Evolutionary conservation across 1,140 invertebrate genomes (phyloP), one percentile per base, ranked within the genome.

Genomic region (Scaptomyza pallida): DNA sequence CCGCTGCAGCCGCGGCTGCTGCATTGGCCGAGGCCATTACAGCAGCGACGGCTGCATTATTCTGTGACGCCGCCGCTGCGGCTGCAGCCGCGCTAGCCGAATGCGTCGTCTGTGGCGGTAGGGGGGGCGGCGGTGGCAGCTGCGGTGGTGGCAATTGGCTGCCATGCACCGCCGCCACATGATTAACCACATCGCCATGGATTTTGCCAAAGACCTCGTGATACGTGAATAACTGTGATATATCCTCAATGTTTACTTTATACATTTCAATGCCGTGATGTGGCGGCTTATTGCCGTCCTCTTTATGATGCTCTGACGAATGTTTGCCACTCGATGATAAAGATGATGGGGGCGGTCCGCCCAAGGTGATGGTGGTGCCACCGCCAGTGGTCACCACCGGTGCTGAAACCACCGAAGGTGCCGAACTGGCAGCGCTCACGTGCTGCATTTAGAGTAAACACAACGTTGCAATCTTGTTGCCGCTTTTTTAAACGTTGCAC

Each of bases 141-240:
- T 85, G 82, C 23, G 83, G 83, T 40, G 83, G 83, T 62, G 75
- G 88, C 75, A 78, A 19, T 51, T 90, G 82, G 3, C 83, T 76
- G 40, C 86, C 75, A 51, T 90, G 88, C 48, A 77, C 77, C 63
- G 81, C 81, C 59, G 82, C 81, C 68, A 83, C 90, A 75, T 92
- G 92, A 63, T 91, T 92, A 41, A 93, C 94, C 19, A 94, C 93
- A 77, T 95, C 90, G 48, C 90, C 90, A 65, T 91, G 95, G 12
- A 96, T 92, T 91, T 97, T 97, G n/a, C 96, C 96, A 91, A 97
- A 96, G 12, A 97, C 95, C 91, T 96, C 96, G 85, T 97, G 96
- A 91, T 96, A 96, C n/a, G 95, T 95, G 35, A 97, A 91, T 41
- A 97, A 91, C 75, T 96, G 95, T 63, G 96, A 96, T 16, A 97